A percentile compares a stretch with the other conserved stretches of the same genome.
Evolutionary conservation across 2,888 invertebrate species (phyloP).

Genomic region (Lissonota sp.): DNA sequence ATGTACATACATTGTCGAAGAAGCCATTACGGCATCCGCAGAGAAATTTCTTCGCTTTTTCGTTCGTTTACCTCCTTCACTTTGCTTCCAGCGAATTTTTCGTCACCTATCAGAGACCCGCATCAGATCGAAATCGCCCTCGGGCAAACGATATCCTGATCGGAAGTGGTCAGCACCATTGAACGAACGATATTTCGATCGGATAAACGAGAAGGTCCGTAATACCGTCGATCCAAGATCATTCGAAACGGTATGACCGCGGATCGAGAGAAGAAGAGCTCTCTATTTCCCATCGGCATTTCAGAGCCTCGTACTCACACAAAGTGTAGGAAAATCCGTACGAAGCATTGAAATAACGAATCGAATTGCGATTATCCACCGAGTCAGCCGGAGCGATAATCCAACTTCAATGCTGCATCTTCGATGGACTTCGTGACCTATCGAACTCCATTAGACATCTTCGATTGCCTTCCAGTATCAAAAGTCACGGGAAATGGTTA

Average conservation of each 20-base stretch:
- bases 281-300: conserved; percentile 19
- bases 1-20: conserved; percentile 36
- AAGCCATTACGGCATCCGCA: conserved; percentile 34
- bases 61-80: neutral
- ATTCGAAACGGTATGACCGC: conserved; percentile 5
- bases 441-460: conserved; percentile 51
- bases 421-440: conserved; percentile 36
- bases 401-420: neutral
- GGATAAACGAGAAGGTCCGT: conserved; percentile 33
- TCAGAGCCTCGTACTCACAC: neutral
- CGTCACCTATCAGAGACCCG: conserved; percentile 50
- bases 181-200: conserved; percentile 46
- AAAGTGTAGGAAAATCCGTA: conserved; percentile 3
- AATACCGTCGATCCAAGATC: conserved; percentile 29
- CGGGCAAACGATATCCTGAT: conserved; percentile 28
- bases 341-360: conserved; percentile 43
- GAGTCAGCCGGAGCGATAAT: conserved; percentile 22
- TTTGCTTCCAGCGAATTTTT: conserved; percentile 2
- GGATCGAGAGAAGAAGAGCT: conserved; percentile 10
- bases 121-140: conserved; percentile 53
- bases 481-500: conserved; percentile 33
- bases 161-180: conserved; percentile 39
- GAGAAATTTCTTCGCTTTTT: conserved; percentile 14
- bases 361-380: conserved; percentile 30
- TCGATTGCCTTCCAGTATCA: conserved; percentile 20